These are phyloP conservation scores for Oedothorax gibbosus DNA, from an alignment of 1,140 invertebrate genomes.

Conservation along the genomic window DNA sequence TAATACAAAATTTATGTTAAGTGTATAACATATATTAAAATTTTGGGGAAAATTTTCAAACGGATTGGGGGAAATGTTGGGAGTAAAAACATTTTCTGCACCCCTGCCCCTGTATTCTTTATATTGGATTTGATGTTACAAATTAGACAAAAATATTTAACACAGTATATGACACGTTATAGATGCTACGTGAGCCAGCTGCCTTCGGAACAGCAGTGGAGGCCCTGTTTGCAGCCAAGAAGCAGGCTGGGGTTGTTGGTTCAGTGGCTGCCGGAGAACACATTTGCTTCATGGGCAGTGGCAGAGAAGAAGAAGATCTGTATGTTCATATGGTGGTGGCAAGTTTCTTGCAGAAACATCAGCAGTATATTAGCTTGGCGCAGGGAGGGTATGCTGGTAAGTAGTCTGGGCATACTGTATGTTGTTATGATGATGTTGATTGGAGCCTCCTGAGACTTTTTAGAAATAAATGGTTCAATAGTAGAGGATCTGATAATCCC, in stretches of 20 bases:
- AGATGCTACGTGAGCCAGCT: conserved; percentile 93
- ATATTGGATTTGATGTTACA: too few species aligned
- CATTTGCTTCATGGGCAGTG: conserved; percentile 96
- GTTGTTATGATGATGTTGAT: too few species aligned
- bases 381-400: conserved; percentile 85
- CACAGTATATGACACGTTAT: not conserved
- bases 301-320: conserved; percentile 93
- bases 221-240: conserved; percentile 89
- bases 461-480: too few species aligned
- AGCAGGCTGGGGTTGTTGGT: conserved; percentile 87
- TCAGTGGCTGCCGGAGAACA: conserved; percentile 94
- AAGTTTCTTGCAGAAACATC: conserved; percentile 94
- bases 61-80: too few species aligned
- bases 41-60: too few species aligned
- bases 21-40: too few species aligned
- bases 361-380: conserved; percentile 91
- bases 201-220: conserved; percentile 95
- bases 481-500: too few species aligned
- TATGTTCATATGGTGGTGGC: conserved; percentile 99
- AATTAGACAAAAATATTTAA: too few species aligned
- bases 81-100: too few species aligned
- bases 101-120: too few species aligned
- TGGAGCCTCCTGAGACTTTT: too few species aligned
- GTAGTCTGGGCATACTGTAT: conserved; percentile 2
- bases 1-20: too few species aligned